Conservation (phyloP, 1,140 invertebrate species). For the Chionoecetes opilio region DNA sequence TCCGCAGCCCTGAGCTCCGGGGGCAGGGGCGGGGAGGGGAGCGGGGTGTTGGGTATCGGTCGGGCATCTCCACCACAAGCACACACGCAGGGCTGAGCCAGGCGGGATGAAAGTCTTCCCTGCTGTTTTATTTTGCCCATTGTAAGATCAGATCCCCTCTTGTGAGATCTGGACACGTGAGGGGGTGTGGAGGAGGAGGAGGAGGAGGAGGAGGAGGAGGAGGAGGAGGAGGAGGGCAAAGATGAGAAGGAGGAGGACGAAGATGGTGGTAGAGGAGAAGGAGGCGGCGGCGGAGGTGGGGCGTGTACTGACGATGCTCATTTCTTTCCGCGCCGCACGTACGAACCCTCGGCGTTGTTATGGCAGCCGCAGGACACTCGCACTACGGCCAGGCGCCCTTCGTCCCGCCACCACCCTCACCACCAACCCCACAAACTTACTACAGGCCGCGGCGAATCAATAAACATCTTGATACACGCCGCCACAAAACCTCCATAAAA, state of each 20-base stretch:
- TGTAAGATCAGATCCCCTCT: constrained; percentile 67
- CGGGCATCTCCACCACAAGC: constrained; percentile 55
- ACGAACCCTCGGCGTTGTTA: not conserved
- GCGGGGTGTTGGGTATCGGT: constrained; percentile 36
- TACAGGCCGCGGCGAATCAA: constrained; percentile 14
- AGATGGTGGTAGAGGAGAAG: not conserved
- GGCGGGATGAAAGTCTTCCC: constrained; percentile 54
- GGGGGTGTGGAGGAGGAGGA: not conserved
- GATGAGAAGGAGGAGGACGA: not conserved
- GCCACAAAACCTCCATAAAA: constrained; percentile 25
- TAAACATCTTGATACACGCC: constrained; percentile 28
- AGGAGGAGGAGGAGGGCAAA: constrained; percentile 27
- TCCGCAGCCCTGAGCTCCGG: not conserved
- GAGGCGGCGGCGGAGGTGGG: not conserved
- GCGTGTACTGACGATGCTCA: constrained; percentile 17
- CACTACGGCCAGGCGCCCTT: not conserved
- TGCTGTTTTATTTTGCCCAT: constrained; percentile 73
- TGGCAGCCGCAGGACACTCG: not conserved
- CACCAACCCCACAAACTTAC: not conserved
- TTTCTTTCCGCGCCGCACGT: not conserved
- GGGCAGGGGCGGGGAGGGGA: not conserved
- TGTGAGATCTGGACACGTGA: constrained; percentile 45
- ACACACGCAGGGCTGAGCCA: constrained; percentile 46
- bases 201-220: constrained; percentile 12
- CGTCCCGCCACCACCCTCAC: not conserved